Conservation (phyloP, 2,888 invertebrate genomes). For the Ornithoptera priamus region DNA sequence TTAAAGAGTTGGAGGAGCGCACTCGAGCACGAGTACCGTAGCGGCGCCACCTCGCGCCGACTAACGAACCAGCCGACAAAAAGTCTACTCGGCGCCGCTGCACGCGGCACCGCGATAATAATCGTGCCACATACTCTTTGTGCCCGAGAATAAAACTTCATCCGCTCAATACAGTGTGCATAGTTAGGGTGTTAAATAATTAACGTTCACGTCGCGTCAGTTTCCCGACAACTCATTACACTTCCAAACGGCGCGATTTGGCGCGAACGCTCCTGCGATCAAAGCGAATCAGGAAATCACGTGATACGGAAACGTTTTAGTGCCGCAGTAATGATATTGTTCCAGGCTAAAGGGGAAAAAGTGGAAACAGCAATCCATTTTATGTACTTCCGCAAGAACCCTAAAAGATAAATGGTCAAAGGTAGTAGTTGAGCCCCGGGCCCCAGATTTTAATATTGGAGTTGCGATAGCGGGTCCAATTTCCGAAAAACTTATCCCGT, state of each 20-base stretch:
- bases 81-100: slow-evolving; percentile 47
- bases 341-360: slow-evolving; percentile 44
- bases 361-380: slow-evolving; percentile 56
- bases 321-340: slow-evolving; percentile 41
- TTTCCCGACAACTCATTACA: slow-evolving; percentile 26
- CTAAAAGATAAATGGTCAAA: slow-evolving; percentile 64
- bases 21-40: slow-evolving; percentile 73
- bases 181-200: slow-evolving; percentile 36
- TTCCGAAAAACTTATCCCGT: not conserved
- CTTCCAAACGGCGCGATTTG: slow-evolving; percentile 22
- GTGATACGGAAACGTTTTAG: slow-evolving; percentile 36
- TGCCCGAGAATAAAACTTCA: slow-evolving; percentile 46
- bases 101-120: slow-evolving; percentile 41
- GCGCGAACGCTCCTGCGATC: slow-evolving; percentile 25
- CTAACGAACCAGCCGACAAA: slow-evolving; percentile 77
- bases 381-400: slow-evolving; percentile 55
- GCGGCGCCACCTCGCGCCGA: slow-evolving; percentile 70
- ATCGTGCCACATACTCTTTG: slow-evolving; percentile 48
- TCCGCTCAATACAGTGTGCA: slow-evolving; percentile 46
- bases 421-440: slow-evolving; percentile 42
- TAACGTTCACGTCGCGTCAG: slow-evolving; percentile 31
- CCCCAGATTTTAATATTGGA: slow-evolving; percentile 53
- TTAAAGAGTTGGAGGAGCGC: slow-evolving; percentile 78
- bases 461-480: slow-evolving; percentile 41
- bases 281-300: slow-evolving; percentile 34